These are phyloP conservation scores for Chionis minor DNA, from an alignment of 2,113 vertebrate species.

Conservation along the genomic window DNA sequence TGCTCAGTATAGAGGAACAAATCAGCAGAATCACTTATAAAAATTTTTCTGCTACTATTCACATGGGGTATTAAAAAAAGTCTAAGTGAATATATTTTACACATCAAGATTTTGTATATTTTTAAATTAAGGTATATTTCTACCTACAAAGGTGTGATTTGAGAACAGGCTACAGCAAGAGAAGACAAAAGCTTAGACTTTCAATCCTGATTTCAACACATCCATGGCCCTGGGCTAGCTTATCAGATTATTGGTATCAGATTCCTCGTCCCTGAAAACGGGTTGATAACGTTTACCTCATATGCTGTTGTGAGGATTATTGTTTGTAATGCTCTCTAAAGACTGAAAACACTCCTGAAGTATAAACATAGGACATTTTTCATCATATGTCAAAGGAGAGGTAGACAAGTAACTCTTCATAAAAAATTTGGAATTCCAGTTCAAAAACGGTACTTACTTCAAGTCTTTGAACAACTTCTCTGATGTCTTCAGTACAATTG, in stretches of 20 bases:
- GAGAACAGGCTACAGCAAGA: not conserved
- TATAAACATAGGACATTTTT: not conserved
- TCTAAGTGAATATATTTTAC: not conserved
- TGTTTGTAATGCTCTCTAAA: not conserved
- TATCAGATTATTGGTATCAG: not conserved
- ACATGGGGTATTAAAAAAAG: not conserved
- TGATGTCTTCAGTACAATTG: slow-evolving; percentile 86
- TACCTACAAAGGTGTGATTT: not conserved
- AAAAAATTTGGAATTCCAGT: not conserved
- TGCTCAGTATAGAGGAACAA: not conserved
- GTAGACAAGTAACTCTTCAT: not conserved
- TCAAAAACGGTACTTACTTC: slow-evolving; percentile 79
- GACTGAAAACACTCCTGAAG: not conserved
- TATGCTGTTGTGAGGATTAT: not conserved
- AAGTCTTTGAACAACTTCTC: slow-evolving; percentile 92
- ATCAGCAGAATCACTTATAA: not conserved
- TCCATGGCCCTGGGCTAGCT: not conserved
- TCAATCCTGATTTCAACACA: not conserved
- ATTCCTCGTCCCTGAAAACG: not conserved
- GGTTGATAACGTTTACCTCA: not conserved
- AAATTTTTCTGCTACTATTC: not conserved
- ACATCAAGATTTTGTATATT: not conserved
- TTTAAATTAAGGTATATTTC: not conserved
- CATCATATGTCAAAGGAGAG: not conserved
- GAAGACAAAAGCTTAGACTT: not conserved